These are phyloP conservation scores for Embiotoca jacksoni DNA, from an alignment of 2,113 vertebrate species.

Conservation along the genomic window DNA sequence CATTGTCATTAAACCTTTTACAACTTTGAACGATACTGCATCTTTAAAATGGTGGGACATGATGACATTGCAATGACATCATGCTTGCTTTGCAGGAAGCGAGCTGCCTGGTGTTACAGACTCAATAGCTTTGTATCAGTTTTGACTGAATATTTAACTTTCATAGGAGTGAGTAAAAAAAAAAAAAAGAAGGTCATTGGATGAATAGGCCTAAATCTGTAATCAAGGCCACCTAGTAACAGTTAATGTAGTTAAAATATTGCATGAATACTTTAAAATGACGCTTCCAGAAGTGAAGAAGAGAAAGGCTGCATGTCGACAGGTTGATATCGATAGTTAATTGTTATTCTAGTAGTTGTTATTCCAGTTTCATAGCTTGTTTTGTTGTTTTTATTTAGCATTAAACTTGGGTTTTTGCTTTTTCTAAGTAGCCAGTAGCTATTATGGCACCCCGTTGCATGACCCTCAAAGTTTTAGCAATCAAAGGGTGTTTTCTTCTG, in stretches of 20 bases:
- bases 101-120: constrained; percentile 58
- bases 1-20: constrained; percentile 74
- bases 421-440: constrained; percentile 37
- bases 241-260: constrained; percentile 29
- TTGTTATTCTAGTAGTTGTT: constrained; percentile 17
- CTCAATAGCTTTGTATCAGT: constrained; percentile 36
- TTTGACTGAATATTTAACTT: constrained; percentile 13
- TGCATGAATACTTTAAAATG: constrained; percentile 85
- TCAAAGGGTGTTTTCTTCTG: constrained; percentile 81
- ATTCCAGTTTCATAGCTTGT: constrained; percentile 9
- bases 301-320: constrained; percentile 84
- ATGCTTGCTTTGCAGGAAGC: constrained; percentile 75
- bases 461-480: constrained; percentile 77
- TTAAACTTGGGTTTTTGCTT: constrained; percentile 17
- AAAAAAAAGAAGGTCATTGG: constrained; percentile 7
- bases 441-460: constrained; percentile 82
- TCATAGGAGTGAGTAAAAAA: not conserved
- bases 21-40: constrained; percentile 86
- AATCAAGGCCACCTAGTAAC: constrained; percentile 14
- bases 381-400: constrained; percentile 34
- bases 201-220: constrained; percentile 30
- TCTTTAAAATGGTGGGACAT: constrained; percentile 88
- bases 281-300: constrained; percentile 60
- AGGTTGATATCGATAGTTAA: constrained; percentile 33
- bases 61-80: constrained; percentile 75